Base-by-base conservation (phyloP, 2,113 vertebrate genomes). In the Thamnaconus septentrionalis region DNA sequence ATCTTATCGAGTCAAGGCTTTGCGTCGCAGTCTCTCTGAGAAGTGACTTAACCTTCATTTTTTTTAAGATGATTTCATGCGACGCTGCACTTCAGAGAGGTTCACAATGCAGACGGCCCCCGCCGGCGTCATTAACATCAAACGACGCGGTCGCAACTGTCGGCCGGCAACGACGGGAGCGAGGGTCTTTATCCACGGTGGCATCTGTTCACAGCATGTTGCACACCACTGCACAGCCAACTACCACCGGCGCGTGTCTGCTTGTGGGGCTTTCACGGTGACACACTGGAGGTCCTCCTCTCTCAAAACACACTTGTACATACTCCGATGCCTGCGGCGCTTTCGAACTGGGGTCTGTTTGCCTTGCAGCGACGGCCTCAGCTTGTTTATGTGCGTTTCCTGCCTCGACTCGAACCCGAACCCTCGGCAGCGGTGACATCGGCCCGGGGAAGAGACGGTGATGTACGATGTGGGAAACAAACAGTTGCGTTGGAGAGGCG, bases 151-250 rank as follows among this genome's bases (percentile, higher is more conserved):
- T 41, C 7, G 50, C 3, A 18, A 4, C 48, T 53, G 65, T 58
- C 56, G 45, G 73, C 44, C 65, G 10, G 74, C 64, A 72, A 76
- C 18, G 18, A 31, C 18, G 64, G 66, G 68, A 68, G 70, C 56
- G 54, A 18, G 55, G 72, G 46, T 73, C 64, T 78, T 70, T 72
- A 82, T 84, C 81, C 71, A 61, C 57, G 12, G 67, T 57, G 76
- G 73, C 82, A 78, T 81, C 82, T 56, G 71, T 66, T 76, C 79
- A 75, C 66, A 75, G 75, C 7, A 3, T 4, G 63, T 0, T 78
- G 80, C 82, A 81, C 85, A 76, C 75, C 85, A 65, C 63, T 64
- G 80, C 71, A 71, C 76, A 59, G n/a, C 66, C 61, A 66, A 66
- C 78, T 60, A 53, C 51, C 56, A 31, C 18, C 18, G 18, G 18